Conservation (phyloP, 2,888 invertebrate genomes). For the Neoitamus cyanurus region DNA sequence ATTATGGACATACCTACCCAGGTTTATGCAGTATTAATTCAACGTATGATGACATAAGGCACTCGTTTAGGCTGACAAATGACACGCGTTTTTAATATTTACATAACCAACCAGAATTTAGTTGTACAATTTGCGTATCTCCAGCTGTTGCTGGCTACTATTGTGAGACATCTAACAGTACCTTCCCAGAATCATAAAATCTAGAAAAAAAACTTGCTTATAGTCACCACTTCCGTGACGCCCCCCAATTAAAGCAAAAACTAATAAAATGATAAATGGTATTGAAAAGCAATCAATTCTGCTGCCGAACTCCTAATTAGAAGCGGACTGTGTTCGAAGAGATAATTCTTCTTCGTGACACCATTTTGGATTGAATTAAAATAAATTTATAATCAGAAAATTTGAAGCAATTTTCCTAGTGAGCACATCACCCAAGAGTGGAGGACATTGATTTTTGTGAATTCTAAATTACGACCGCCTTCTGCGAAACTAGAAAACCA, state of each 20-base stretch:
- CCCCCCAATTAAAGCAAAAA: background rate
- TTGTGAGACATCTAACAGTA: background rate
- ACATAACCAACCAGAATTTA: background rate
- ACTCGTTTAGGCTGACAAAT: background rate
- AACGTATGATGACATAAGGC: background rate
- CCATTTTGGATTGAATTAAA: background rate
- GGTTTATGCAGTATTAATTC: background rate
- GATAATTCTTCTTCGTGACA: background rate
- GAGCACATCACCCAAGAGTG: background rate
- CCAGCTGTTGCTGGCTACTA: background rate
- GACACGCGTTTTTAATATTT: background rate
- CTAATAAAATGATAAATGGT: background rate
- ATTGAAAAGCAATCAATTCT: background rate
- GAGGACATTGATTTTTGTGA: background rate
- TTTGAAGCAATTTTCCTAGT: background rate
- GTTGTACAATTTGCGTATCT: background rate
- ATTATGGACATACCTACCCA: background rate
- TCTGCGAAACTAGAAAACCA: background rate
- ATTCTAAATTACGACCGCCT: background rate
- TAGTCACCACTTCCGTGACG: background rate
- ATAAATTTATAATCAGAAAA: conserved; percentile 2
- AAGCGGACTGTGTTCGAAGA: background rate
- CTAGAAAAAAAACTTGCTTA: background rate
- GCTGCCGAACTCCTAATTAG: background rate
- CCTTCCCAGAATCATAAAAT: background rate